These are phyloP conservation scores for Drosophila miranda DNA, from an alignment of 1,140 invertebrate species.

Conservation along the genomic window DNA sequence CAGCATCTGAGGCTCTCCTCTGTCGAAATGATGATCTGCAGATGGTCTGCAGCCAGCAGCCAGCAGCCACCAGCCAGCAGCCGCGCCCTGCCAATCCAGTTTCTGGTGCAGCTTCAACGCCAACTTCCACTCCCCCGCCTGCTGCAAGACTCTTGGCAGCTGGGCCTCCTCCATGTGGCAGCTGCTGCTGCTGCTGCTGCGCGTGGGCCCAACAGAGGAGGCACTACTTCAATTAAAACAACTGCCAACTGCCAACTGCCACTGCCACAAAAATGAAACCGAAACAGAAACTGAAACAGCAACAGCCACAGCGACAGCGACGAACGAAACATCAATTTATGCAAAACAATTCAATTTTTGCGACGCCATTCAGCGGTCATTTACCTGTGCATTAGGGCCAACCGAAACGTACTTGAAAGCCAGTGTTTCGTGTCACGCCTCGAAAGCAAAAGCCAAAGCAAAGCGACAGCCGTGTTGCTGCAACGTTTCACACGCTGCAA, in stretches of 20 bases:
- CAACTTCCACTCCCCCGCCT: conserved; percentile 10
- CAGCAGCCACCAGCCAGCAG: background rate
- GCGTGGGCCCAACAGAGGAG: conserved; percentile 33
- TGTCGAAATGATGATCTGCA: conserved; percentile 45
- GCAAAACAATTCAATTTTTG: conserved; percentile 76
- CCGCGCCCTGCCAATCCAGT: conserved; percentile 70
- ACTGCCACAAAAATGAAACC: conserved; percentile 2
- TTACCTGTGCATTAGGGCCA: conserved; percentile 61
- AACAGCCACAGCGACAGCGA: conserved; percentile 12
- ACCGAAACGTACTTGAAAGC: conserved; percentile 48
- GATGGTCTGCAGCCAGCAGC: conserved; percentile 35
- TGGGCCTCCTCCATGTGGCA: conserved; percentile 15
- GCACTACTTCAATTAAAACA: conserved; percentile 46
- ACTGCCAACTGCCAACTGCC: background rate
- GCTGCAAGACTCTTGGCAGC: conserved; percentile 12
- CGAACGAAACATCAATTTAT: conserved; percentile 64
- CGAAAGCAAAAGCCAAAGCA: conserved; percentile 39
- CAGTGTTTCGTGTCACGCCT: conserved; percentile 70
- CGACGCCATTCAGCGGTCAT: conserved; percentile 60
- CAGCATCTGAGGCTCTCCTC: conserved; percentile 3
- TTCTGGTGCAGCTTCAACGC: conserved; percentile 14
- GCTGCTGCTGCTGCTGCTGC: conserved; percentile 24
- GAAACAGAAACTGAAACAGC: conserved; percentile 13
- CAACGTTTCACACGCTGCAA: conserved; percentile 67
- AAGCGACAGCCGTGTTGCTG: conserved; percentile 13